Evolutionary conservation across 2,888 invertebrate species (phyloP).

Genomic region (Hypsopygia costalis): DNA sequence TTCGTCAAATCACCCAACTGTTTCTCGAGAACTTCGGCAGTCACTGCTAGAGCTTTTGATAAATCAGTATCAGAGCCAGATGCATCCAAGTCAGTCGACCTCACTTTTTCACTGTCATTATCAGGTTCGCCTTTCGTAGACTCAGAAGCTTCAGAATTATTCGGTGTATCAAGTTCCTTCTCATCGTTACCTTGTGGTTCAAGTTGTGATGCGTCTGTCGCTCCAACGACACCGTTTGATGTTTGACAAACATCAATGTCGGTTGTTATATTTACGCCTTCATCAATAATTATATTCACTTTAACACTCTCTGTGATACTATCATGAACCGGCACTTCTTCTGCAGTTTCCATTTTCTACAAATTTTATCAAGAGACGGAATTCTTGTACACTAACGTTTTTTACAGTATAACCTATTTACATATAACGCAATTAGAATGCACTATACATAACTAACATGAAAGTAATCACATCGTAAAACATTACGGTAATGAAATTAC

Average conservation of each 20-base stretch:
- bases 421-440: background rate
- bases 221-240: constrained; percentile 58
- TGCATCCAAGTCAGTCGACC: background rate
- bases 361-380: background rate
- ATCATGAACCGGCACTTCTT: constrained; percentile 36
- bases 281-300: constrained; percentile 30
- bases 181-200: constrained; percentile 8
- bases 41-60: background rate
- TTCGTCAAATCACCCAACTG: constrained; percentile 5
- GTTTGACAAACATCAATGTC: constrained; percentile 51
- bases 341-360: constrained; percentile 40
- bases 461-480: background rate
- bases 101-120: background rate
- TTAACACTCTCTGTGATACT: constrained; percentile 37
- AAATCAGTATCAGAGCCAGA: background rate
- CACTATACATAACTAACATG: background rate
- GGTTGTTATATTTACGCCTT: constrained; percentile 24
- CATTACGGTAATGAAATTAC: background rate
- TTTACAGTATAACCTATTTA: constrained; percentile 29
- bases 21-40: constrained; percentile 15
- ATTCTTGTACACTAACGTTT: constrained; percentile 10
- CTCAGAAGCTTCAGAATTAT: background rate
- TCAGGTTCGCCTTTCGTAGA: background rate
- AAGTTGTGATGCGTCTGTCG: constrained; percentile 22
- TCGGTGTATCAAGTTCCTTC: constrained; percentile 4